phyloP scores from a whole-genome alignment of 2,888 invertebrate species.

The Tetramorium bicarinatum region DNA sequence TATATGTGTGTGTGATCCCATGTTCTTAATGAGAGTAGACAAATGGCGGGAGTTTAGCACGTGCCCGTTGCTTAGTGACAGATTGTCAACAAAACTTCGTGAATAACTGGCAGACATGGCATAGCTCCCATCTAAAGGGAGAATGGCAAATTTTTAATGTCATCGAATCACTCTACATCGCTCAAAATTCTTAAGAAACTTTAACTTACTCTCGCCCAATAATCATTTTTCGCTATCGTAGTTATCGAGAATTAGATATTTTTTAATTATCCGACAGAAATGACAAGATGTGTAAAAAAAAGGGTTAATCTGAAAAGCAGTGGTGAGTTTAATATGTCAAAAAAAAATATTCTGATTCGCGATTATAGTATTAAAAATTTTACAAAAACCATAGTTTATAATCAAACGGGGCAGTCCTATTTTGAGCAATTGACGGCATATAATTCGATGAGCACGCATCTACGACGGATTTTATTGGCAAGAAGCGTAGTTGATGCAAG shows the following conservation, averaged over 20 bases:
- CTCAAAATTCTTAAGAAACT: constrained; percentile 52
- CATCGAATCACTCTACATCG: neutral
- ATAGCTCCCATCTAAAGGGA: constrained; percentile 21
- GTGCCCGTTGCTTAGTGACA: constrained; percentile 62
- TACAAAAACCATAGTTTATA: constrained; percentile 65
- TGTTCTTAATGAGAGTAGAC: neutral
- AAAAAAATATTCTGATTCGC: neutral
- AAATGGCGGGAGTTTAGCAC: constrained; percentile 27
- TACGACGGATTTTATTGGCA: constrained; percentile 82
- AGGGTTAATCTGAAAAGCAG: constrained; percentile 69
- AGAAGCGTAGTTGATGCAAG: constrained; percentile 81
- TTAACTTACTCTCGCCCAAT: neutral
- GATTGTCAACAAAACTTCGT: constrained; percentile 49
- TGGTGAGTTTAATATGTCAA: constrained; percentile 49
- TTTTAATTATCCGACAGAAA: constrained; percentile 55
- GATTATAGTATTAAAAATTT: neutral
- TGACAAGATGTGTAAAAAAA: constrained; percentile 74
- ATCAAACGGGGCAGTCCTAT: constrained; percentile 82
- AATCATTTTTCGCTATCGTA: neutral
- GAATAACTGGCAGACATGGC: constrained; percentile 17
- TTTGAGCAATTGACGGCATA: constrained; percentile 81
- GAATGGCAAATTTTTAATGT: constrained; percentile 40
- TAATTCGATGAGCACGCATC: constrained; percentile 82
- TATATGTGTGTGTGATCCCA: neutral
- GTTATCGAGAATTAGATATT: neutral